phyloP scores from a whole-genome alignment of 2,113 vertebrate species.

The Ploceus nigricollis region DNA sequence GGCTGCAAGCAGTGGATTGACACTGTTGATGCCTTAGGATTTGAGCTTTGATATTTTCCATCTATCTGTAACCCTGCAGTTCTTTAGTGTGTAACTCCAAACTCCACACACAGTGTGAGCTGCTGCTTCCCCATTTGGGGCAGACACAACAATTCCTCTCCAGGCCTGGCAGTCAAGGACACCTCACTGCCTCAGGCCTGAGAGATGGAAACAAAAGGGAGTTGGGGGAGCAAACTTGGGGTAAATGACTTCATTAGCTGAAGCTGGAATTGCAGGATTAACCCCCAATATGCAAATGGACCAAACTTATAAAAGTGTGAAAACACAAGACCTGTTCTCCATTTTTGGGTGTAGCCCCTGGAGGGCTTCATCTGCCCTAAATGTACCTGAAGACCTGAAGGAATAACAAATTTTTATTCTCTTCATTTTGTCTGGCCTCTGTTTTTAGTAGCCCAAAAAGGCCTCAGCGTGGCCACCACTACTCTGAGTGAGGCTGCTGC shows the following conservation, averaged over 20 bases:
- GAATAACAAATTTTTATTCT: not conserved
- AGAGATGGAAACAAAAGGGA: not conserved
- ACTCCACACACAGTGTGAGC: not conserved
- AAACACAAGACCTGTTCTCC: not conserved
- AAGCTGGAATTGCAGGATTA: not conserved
- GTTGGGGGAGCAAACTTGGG: not conserved
- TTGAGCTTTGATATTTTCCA: not conserved
- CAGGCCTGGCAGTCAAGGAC: not conserved
- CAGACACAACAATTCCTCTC: not conserved
- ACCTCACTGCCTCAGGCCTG: not conserved
- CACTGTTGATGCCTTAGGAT: not conserved
- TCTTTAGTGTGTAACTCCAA: not conserved
- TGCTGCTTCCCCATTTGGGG: not conserved
- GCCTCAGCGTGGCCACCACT: rapidly evolving
- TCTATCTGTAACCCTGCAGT: not conserved
- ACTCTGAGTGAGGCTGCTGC: rapidly evolving
- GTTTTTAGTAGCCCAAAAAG: not conserved
- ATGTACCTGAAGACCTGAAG: not conserved
- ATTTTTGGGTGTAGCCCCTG: not conserved
- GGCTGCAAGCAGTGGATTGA: not conserved
- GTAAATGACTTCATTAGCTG: not conserved
- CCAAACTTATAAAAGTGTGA: not conserved
- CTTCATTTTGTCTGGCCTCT: rapidly evolving
- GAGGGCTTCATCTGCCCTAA: not conserved
- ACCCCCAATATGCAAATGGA: not conserved